phyloP scores from a whole-genome alignment of 2,797 vertebrate species.

The Pseudomugil gertrudae region DNA sequence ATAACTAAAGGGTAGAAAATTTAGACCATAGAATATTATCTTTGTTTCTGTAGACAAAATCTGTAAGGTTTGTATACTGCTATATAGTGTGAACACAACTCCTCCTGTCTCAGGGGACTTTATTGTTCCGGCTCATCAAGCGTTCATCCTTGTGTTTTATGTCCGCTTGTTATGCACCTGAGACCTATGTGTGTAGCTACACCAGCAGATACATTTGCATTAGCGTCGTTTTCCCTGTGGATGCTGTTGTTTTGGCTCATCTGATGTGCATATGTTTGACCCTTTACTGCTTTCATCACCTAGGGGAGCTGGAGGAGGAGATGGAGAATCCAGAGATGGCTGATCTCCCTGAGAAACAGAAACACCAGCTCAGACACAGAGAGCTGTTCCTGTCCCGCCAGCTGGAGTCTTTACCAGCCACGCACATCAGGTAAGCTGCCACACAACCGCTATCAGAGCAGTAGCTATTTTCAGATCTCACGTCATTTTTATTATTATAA shows the following conservation, averaged over 20 bases:
- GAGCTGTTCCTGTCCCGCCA: constrained; percentile 96
- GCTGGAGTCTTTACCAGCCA: constrained; percentile 94
- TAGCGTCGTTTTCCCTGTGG: constrained; percentile 20
- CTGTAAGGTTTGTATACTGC: constrained; percentile 19
- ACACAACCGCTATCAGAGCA: not conserved
- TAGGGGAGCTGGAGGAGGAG: constrained; percentile 97
- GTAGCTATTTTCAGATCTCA: not conserved
- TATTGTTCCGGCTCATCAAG: constrained; percentile 54
- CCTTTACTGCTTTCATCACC: constrained; percentile 23
- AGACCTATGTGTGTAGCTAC: constrained; percentile 21
- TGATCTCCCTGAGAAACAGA: constrained; percentile 94
- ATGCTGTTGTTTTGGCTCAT: constrained; percentile 52
- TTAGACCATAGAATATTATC: not conserved
- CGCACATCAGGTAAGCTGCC: constrained; percentile 91
- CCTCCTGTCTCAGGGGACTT: constrained; percentile 21
- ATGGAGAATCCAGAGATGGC: constrained; percentile 96
- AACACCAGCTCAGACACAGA: constrained; percentile 94
- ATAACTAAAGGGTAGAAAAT: not conserved
- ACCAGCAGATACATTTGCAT: constrained; percentile 20
- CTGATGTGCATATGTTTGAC: constrained; percentile 55
- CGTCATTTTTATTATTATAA: not conserved
- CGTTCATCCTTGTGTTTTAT: constrained; percentile 35
- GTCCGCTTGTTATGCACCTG: constrained; percentile 20
- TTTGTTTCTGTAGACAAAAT: not conserved
- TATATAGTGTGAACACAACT: constrained; percentile 1